Conservation (phyloP, 2,888 invertebrate species). For the Nomada hirtipes region DNA sequence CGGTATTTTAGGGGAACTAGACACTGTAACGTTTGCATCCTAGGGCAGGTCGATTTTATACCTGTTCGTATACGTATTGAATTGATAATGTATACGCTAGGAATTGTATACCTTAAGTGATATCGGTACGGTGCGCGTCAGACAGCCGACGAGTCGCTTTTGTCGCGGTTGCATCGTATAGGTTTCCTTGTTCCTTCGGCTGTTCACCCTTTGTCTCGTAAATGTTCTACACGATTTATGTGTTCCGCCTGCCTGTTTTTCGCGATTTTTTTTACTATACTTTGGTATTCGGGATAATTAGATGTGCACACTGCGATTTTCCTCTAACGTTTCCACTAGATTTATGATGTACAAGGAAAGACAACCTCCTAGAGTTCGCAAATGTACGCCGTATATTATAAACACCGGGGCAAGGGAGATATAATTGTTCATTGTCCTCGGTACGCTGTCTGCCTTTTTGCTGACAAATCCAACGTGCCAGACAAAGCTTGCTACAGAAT, state of each 20-base stretch:
- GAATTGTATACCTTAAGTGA: background rate
- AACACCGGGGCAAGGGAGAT: background rate
- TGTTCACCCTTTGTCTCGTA: background rate
- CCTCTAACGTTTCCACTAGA: background rate
- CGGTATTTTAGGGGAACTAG: constrained; percentile 1
- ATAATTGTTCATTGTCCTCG: background rate
- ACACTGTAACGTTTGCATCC: background rate
- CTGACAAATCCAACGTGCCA: background rate
- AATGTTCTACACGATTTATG: background rate
- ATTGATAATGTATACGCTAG: too few relatives aligned
- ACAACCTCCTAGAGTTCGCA: background rate
- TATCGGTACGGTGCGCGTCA: background rate
- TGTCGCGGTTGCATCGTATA: background rate
- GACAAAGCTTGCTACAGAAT: too few relatives aligned
- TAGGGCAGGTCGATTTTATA: constrained; percentile 21
- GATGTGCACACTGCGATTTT: background rate
- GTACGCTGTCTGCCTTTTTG: background rate
- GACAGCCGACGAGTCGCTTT: constrained; percentile 1
- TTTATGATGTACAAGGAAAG: background rate
- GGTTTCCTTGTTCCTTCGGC: background rate
- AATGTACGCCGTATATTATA: background rate
- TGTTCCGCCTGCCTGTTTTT: too few relatives aligned
- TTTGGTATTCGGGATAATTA: background rate
- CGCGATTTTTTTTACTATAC: background rate
- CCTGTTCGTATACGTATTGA: background rate